Conservation (phyloP, 1,140 invertebrate genomes). For the Drosophila lacertosa region DNA sequence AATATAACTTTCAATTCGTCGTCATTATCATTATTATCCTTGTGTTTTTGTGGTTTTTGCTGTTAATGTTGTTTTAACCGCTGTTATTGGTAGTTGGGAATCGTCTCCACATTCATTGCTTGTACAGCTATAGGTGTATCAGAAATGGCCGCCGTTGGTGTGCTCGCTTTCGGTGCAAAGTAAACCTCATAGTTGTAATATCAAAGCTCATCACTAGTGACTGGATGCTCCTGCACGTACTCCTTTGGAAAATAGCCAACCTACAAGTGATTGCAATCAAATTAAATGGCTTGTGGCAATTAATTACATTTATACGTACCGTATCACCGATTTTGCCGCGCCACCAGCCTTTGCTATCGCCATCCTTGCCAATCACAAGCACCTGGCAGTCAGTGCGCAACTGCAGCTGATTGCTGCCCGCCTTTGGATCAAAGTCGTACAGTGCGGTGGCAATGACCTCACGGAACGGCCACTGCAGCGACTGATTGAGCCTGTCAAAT, state of each 20-base stretch:
- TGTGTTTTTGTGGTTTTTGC: slow-evolving; percentile 9
- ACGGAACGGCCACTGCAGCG: slow-evolving; percentile 90
- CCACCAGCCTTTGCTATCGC: slow-evolving; percentile 93
- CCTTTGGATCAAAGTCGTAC: slow-evolving; percentile 89
- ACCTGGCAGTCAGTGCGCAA: slow-evolving; percentile 91
- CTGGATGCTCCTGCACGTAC: slow-evolving; percentile 85
- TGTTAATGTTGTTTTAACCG: slow-evolving; percentile 18
- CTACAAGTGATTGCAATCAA: slow-evolving; percentile 82
- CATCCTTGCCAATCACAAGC: slow-evolving; percentile 90
- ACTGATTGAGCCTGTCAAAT: slow-evolving; percentile 87
- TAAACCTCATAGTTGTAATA: slow-evolving; percentile 83
- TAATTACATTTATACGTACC: slow-evolving; percentile 56
- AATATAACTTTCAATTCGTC: slow-evolving; percentile 13
- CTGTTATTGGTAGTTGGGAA: slow-evolving; percentile 23
- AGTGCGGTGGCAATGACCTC: slow-evolving; percentile 90
- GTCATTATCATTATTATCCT: not conserved
- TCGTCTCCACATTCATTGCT: slow-evolving; percentile 15
- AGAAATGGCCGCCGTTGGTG: slow-evolving; percentile 58
- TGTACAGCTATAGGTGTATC: slow-evolving; percentile 40
- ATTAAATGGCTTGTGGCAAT: not conserved
- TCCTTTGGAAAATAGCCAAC: slow-evolving; percentile 88
- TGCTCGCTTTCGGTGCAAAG: slow-evolving; percentile 67
- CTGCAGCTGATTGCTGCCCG: slow-evolving; percentile 90
- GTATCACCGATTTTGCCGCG: slow-evolving; percentile 89
- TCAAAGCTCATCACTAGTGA: slow-evolving; percentile 82